Percentiles rank a stretch among this genome's conserved stretches.
phyloP scores from a whole-genome alignment of 2,797 vertebrate genomes.

The Leucoraja ocellata region DNA sequence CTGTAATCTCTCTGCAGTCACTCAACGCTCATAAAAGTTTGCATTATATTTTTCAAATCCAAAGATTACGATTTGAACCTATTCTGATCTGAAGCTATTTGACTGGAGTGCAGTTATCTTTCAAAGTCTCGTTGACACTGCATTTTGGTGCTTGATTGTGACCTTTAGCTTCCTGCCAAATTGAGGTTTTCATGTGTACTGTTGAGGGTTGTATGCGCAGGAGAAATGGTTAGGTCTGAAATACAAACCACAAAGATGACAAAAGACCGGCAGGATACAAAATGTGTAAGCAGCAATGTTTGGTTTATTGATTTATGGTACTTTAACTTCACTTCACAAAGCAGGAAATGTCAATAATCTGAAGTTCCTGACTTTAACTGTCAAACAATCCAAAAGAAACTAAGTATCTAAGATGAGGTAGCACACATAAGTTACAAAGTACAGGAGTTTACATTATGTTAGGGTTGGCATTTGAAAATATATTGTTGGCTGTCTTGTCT shows the following conservation, averaged over 20 bases:
- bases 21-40: background rate
- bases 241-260: slow-evolving; percentile 16
- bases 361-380: slow-evolving; percentile 28
- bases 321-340: slow-evolving; percentile 22
- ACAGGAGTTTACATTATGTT: background rate
- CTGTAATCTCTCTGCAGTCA: background rate
- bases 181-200: background rate
- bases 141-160: background rate
- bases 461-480: background rate
- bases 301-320: slow-evolving; percentile 24
- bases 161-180: slow-evolving; percentile 21
- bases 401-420: background rate
- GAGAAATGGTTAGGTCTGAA: background rate
- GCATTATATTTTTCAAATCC: background rate
- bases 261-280: slow-evolving; percentile 24
- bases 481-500: background rate
- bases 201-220: background rate
- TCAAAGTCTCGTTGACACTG: background rate
- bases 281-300: background rate
- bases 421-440: slow-evolving; percentile 2
- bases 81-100: background rate
- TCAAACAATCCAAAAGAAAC: background rate
- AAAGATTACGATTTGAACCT: background rate
- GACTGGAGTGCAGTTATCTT: background rate
- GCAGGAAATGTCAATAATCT: background rate